A percentile compares a stretch with the other conserved stretches of the same genome.
phyloP scores from a whole-genome alignment of 2,888 invertebrate species.

The Strigamia maritima region DNA sequence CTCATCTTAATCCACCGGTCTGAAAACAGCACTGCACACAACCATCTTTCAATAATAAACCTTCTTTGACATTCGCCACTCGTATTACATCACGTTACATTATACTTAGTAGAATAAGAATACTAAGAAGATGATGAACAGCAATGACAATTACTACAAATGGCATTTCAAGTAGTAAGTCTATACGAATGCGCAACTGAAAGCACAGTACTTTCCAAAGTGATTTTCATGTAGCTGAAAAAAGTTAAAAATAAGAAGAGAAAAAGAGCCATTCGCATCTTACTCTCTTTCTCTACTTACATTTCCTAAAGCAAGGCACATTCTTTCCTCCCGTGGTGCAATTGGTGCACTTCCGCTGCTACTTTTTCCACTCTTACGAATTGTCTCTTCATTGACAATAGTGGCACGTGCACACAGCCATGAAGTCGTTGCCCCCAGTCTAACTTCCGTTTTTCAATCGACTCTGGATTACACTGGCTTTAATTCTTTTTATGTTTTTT shows the following conservation, averaged over 20 bases:
- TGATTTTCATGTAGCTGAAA: background rate
- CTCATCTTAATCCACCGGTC: background rate
- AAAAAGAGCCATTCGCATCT: slow-evolving; percentile 8
- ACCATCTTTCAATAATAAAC: background rate
- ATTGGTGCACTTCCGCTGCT: slow-evolving; percentile 32
- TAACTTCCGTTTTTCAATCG: slow-evolving; percentile 25
- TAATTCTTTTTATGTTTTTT: background rate
- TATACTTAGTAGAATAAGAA: background rate
- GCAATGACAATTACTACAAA: slow-evolving; percentile 18
- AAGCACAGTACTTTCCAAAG: background rate
- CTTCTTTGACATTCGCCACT: background rate
- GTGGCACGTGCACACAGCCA: slow-evolving; percentile 31
- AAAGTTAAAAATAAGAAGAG: background rate
- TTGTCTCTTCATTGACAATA: slow-evolving; percentile 34
- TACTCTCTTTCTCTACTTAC: slow-evolving; percentile 32
- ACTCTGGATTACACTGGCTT: slow-evolving; percentile 21
- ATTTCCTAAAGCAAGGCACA: slow-evolving; percentile 31
- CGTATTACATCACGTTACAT: background rate
- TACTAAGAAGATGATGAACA: background rate
- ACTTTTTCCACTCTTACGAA: slow-evolving; percentile 5
- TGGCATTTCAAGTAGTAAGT: slow-evolving; percentile 27
- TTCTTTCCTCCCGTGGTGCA: slow-evolving; percentile 30
- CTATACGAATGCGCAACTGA: background rate
- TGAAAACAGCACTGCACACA: background rate
- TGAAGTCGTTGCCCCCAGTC: slow-evolving; percentile 30